Percentiles rank a stretch among this genome's conserved stretches.
Evolutionary conservation across 23 tunicate genomes (phyloP).

Genomic region (Trididemnum clinides): DNA sequence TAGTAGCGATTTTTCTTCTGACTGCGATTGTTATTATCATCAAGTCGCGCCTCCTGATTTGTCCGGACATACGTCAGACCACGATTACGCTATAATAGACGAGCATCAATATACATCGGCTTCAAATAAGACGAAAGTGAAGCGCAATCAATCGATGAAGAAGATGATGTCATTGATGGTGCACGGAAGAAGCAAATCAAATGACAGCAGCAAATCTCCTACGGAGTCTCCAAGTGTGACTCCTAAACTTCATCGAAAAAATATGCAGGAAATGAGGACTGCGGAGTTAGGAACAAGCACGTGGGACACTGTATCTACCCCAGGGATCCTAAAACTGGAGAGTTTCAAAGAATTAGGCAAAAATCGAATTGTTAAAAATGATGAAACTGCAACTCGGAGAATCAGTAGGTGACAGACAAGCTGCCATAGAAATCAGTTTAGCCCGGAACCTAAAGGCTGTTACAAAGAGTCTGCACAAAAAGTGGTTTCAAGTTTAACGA

Average conservation of each 20-base stretch:
- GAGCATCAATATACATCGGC: not conserved
- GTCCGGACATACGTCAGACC: not conserved
- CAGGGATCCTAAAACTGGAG: conserved; percentile 29
- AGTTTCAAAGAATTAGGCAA: conserved; percentile 22
- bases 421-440: no score
- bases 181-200: not conserved
- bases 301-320: conserved; percentile 39
- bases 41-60: conserved; percentile 14
- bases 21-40: conserved; percentile 12
- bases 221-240: not conserved
- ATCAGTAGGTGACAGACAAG: no score
- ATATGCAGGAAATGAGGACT: conserved; percentile 22
- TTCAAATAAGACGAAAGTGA: not conserved
- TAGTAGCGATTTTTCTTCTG: not conserved
- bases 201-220: not conserved
- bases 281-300: not conserved
- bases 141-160: conserved; percentile 20
- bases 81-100: conserved; percentile 18
- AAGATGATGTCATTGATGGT: conserved; percentile 7
- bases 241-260: conserved; percentile 20
- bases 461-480: no score
- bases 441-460: no score
- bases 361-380: no score
- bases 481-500: no score
- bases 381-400: no score